Conservation (phyloP, 1,140 invertebrate genomes). For the Tetramorium parvispinum region DNA sequence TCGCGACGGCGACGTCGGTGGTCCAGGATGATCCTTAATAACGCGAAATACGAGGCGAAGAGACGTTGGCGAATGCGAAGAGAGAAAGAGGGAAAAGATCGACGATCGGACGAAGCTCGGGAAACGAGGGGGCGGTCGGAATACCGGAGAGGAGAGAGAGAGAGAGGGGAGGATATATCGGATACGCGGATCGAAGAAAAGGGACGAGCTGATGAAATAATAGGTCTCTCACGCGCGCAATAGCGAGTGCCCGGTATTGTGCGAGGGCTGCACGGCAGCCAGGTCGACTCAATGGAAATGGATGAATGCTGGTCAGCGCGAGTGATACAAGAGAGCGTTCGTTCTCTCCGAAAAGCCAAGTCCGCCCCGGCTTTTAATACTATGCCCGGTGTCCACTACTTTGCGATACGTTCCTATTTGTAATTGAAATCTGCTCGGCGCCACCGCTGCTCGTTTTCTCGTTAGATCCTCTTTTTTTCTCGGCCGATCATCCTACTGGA, state of each 20-base stretch:
- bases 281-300: conserved; percentile 72
- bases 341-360: conserved; percentile 69
- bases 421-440: conserved; percentile 55
- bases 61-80: background rate
- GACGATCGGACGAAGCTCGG: conserved; percentile 28
- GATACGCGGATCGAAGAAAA: conserved; percentile 60
- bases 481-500: conserved; percentile 49
- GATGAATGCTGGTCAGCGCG: conserved; percentile 69
- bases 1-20: conserved; percentile 31
- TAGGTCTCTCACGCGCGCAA: conserved; percentile 70
- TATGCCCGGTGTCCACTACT: conserved; percentile 57
- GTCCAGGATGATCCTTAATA: conserved; percentile 69
- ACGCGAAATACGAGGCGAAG: conserved; percentile 57
- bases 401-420: conserved; percentile 64
- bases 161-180: conserved; percentile 24
- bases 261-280: conserved; percentile 47
- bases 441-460: conserved; percentile 32
- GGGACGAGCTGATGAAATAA: conserved; percentile 70
- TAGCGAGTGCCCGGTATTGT: conserved; percentile 67
- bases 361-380: conserved; percentile 52
- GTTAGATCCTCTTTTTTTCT: conserved; percentile 34
- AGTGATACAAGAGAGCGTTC: conserved; percentile 38
- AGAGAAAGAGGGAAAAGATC: conserved; percentile 5
- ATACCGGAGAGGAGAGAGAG: background rate
- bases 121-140: background rate